Conservation (phyloP, 2,113 vertebrate species). For the Aptenodytes patagonicus region DNA sequence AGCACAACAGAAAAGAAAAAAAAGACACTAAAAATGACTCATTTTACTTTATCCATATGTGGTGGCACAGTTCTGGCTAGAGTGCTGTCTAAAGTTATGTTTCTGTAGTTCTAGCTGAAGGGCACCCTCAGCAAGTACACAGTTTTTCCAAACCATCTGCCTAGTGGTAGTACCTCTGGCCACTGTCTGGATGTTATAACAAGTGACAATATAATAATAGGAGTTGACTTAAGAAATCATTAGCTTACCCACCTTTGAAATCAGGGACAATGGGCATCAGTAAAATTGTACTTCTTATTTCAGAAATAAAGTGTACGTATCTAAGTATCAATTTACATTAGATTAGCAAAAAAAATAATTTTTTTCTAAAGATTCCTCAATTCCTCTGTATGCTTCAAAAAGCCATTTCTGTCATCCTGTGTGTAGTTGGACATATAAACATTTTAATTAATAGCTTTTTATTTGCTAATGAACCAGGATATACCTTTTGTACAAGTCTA, state of each 20-base stretch:
- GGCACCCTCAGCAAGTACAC: background rate
- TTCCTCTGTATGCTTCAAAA: background rate
- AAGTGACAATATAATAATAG: background rate
- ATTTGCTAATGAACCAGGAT: background rate
- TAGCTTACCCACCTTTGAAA: background rate
- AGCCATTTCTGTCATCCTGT: background rate
- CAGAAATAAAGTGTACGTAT: background rate
- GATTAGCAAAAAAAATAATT: background rate
- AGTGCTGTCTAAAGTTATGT: background rate
- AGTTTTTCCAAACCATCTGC: background rate
- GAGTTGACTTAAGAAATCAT: background rate
- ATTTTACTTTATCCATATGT: background rate
- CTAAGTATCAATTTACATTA: background rate
- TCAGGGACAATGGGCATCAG: background rate
- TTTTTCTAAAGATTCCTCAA: background rate
- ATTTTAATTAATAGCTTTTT: background rate
- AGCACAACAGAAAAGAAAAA: background rate
- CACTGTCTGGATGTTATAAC: background rate
- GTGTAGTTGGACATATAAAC: background rate
- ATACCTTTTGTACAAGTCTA: background rate
- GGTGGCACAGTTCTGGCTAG: background rate
- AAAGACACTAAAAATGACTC: background rate
- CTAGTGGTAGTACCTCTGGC: background rate
- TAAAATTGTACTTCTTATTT: background rate
- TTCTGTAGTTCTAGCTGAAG: background rate